phyloP scores from a whole-genome alignment of 2,113 vertebrate species.

The Alectura lathami region DNA sequence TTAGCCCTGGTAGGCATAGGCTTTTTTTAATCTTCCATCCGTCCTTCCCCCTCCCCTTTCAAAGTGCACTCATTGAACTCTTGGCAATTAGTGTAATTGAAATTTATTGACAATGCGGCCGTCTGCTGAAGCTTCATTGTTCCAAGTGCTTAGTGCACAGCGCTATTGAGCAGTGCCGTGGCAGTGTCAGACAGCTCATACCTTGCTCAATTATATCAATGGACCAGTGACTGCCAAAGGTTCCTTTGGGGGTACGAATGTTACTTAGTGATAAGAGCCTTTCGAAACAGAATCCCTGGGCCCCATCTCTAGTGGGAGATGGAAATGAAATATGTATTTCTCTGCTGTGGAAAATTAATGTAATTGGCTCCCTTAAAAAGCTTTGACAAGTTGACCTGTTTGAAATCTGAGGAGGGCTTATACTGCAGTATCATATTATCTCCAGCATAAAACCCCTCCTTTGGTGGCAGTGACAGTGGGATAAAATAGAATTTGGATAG shows the following conservation, averaged over 20 bases:
- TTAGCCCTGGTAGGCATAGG: constrained; percentile 68
- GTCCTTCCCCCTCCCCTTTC: constrained; percentile 70
- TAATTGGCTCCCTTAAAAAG: constrained; percentile 88
- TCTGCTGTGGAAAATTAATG: constrained; percentile 90
- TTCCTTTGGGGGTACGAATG: constrained; percentile 93
- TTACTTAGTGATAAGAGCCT: constrained; percentile 96
- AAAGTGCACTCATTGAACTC: constrained; percentile 90
- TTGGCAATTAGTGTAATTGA: constrained; percentile 97
- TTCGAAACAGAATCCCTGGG: constrained; percentile 88
- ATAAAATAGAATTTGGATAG: constrained; percentile 77
- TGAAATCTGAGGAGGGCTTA: constrained; percentile 83
- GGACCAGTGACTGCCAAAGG: constrained; percentile 91
- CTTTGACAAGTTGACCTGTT: constrained; percentile 86
- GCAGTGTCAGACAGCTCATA: constrained; percentile 84
- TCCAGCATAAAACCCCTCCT: constrained; percentile 65
- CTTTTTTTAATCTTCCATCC: constrained; percentile 71
- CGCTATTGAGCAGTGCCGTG: constrained; percentile 81
- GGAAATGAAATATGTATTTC: constrained; percentile 92
- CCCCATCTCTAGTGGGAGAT: constrained; percentile 90
- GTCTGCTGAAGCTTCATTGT: constrained; percentile 88
- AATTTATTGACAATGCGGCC: constrained; percentile 93
- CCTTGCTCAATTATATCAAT: constrained; percentile 93
- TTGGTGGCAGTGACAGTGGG: constrained; percentile 59
- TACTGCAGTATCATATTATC: constrained; percentile 76
- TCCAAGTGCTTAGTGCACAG: constrained; percentile 82